Conservation (phyloP, 2,113 vertebrate species). For the Numenius arquata region DNA sequence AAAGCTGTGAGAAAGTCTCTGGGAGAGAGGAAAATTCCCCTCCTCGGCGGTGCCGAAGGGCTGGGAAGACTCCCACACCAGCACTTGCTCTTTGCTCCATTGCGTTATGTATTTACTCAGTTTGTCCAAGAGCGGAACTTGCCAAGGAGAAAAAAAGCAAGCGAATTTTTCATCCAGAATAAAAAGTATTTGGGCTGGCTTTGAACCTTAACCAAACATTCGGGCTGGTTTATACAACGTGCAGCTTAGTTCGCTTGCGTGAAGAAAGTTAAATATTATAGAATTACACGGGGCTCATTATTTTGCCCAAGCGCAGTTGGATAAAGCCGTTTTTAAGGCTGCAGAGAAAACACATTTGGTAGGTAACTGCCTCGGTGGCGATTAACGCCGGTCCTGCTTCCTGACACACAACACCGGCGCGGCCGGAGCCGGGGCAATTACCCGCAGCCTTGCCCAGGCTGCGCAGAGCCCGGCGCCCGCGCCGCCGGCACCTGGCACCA, state of each 20-base stretch:
- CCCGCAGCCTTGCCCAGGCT: constrained; percentile 45
- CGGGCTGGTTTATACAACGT: background rate
- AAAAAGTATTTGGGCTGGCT: background rate
- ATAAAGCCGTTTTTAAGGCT: background rate
- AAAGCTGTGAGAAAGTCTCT: background rate
- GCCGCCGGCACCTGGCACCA: constrained; percentile 64
- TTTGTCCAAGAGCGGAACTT: background rate
- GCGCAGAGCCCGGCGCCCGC: constrained; percentile 28
- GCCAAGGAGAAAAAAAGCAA: background rate
- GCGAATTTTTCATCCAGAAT: background rate
- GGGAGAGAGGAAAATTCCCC: background rate
- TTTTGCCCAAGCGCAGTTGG: background rate
- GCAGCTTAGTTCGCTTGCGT: background rate
- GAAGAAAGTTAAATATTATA: too few relatives aligned
- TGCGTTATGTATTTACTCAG: background rate
- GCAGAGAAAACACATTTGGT: background rate
- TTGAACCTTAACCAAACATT: background rate
- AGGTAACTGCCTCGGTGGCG: background rate
- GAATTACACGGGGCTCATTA: background rate
- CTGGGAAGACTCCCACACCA: background rate
- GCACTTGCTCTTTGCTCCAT: background rate
- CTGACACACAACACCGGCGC: constrained; percentile 50
- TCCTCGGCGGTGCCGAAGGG: background rate
- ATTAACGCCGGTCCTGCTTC: constrained; percentile 37
- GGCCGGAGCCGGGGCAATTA: constrained; percentile 41